A percentile compares a stretch with the other conserved stretches of the same genome.
Evolutionary conservation across 2,888 invertebrate genomes (phyloP).

Genomic region (Calameuta idolon): DNA sequence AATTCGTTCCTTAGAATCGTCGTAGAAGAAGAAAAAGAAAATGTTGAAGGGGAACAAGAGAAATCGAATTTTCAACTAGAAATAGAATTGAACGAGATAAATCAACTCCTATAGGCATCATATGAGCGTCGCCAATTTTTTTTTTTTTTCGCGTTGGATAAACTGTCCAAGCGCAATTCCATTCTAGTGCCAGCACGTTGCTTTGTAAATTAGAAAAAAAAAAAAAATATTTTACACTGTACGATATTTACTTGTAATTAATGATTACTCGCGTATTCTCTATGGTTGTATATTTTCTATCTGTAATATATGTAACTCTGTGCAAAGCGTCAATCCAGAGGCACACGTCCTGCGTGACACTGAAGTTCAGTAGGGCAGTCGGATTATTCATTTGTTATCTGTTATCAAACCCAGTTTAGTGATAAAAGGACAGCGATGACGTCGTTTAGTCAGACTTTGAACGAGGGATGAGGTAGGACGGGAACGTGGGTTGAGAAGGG

Average conservation of each 20-base stretch:
- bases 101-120: background rate
- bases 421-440: too few relatives aligned
- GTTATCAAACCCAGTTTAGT: background rate
- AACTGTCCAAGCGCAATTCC: background rate
- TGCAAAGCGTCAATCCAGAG: background rate
- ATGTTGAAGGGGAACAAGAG: background rate
- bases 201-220: background rate
- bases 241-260: background rate
- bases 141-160: background rate
- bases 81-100: background rate
- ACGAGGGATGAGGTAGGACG: too few relatives aligned
- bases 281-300: background rate
- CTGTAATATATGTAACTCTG: background rate
- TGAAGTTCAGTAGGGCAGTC: background rate
- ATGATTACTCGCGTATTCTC: background rate
- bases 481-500: background rate
- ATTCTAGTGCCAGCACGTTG: background rate
- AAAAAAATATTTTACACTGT: background rate
- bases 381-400: background rate
- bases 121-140: background rate
- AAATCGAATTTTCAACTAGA: background rate
- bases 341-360: background rate
- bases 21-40: background rate
- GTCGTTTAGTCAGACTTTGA: too few relatives aligned
- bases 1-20: background rate